Percentiles rank a stretch among this genome's conserved stretches.
Conservation (phyloP, 2,113 vertebrate genomes). For the Scomber colias region DNA sequence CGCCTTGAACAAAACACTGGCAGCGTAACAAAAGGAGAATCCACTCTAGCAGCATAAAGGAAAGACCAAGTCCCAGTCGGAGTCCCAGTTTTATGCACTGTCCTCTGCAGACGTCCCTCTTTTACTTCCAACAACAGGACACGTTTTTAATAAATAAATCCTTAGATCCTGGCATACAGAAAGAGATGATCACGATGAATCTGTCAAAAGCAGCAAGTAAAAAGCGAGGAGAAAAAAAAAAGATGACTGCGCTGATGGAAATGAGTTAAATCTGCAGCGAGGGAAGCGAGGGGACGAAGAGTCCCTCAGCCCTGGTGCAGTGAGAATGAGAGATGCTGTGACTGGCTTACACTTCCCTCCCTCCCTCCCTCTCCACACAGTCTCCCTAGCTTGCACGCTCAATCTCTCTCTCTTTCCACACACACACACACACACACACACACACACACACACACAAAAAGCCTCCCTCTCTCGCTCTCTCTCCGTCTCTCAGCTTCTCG, state of each 20-base stretch:
- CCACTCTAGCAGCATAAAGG: slow-evolving; percentile 50
- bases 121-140: slow-evolving; percentile 42
- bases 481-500: slow-evolving; percentile 67
- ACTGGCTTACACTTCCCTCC: slow-evolving; percentile 77
- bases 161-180: slow-evolving; percentile 42
- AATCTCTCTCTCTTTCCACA: slow-evolving; percentile 47
- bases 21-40: slow-evolving; percentile 64
- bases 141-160: slow-evolving; percentile 49
- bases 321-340: slow-evolving; percentile 80
- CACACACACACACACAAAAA: slow-evolving; percentile 65
- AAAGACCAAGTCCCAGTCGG: slow-evolving; percentile 61
- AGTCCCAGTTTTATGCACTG: slow-evolving; percentile 60
- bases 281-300: slow-evolving; percentile 73
- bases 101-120: slow-evolving; percentile 55
- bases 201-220: slow-evolving; percentile 62
- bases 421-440: slow-evolving; percentile 51
- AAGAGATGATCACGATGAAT: slow-evolving; percentile 48
- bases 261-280: slow-evolving; percentile 78
- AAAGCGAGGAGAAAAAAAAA: slow-evolving; percentile 49
- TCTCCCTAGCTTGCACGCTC: slow-evolving; percentile 78
- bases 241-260: slow-evolving; percentile 76
- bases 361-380: slow-evolving; percentile 71
- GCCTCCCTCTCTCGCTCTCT: slow-evolving; percentile 50
- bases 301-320: slow-evolving; percentile 83
- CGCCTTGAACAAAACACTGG: slow-evolving; percentile 44